phyloP scores from a whole-genome alignment of 2,113 vertebrate species.

The Ceyx cyanopectus region DNA sequence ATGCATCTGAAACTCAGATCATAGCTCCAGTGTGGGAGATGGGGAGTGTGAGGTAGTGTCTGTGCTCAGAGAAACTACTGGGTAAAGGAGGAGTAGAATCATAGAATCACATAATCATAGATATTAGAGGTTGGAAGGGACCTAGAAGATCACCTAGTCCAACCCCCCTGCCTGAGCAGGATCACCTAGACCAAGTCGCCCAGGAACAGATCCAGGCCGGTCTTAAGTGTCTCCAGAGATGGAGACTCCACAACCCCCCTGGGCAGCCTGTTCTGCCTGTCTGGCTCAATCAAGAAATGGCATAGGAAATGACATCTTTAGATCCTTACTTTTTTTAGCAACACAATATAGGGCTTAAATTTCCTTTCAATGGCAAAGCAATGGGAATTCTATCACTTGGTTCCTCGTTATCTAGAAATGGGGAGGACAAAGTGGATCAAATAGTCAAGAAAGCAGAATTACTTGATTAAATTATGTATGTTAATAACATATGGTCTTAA shows the following conservation, averaged over 20 bases:
- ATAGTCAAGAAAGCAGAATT: neutral
- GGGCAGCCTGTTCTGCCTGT: too few species aligned
- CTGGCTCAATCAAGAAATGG: constrained; percentile 24
- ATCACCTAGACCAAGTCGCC: too few species aligned
- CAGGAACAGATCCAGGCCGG: too few species aligned
- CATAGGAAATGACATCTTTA: neutral
- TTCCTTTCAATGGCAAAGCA: neutral
- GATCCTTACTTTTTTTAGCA: neutral
- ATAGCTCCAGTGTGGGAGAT: neutral
- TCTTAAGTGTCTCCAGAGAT: too few species aligned
- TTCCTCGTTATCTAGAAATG: neutral
- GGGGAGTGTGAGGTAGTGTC: neutral
- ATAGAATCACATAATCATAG: too few species aligned
- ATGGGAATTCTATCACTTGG: neutral
- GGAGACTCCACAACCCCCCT: too few species aligned
- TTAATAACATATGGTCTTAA: neutral
- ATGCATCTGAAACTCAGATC: too few species aligned
- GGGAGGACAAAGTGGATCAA: neutral
- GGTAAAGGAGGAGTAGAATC: neutral
- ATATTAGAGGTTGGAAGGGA: too few species aligned
- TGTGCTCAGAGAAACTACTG: neutral
- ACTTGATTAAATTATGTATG: neutral
- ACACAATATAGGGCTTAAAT: neutral
- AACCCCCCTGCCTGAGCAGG: too few species aligned
- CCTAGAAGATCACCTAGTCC: too few species aligned